Evolutionary conservation across 1,140 invertebrate species (phyloP).

Genomic region (Trinorchestia longiramus): DNA sequence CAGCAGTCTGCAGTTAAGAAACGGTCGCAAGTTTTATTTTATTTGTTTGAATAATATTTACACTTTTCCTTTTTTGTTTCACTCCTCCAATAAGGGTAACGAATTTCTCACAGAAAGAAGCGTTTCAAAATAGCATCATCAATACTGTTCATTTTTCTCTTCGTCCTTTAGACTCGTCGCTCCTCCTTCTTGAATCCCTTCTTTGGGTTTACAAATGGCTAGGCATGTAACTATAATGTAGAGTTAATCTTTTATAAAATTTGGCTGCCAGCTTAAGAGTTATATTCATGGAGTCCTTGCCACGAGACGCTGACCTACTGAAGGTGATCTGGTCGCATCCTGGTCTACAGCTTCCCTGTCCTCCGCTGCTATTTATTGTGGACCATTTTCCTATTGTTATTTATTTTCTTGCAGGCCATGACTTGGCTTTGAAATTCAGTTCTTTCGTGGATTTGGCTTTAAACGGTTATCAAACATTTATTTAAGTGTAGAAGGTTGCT

Average conservation of each 20-base stretch:
- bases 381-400: not conserved
- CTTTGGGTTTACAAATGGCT: not conserved
- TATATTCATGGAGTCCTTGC: not conserved
- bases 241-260: not conserved
- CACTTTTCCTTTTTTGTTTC: not conserved
- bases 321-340: constrained; percentile 41
- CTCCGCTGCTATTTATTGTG: not conserved
- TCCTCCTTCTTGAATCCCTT: not conserved
- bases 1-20: not conserved
- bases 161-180: not conserved
- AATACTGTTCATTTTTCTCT: not conserved
- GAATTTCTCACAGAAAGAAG: not conserved
- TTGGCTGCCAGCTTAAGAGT: not conserved
- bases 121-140: not conserved
- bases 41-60: not conserved
- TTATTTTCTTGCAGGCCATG: not conserved
- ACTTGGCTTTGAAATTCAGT: not conserved
- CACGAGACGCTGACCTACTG: not conserved
- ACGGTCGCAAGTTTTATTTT: not conserved
- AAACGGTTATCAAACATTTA: not conserved
- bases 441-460: not conserved
- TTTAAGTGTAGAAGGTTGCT: not conserved
- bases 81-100: not conserved
- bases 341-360: not conserved
- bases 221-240: not conserved